phyloP scores from a whole-genome alignment of 1,140 invertebrate genomes.

The Heliconius eleuchia region DNA sequence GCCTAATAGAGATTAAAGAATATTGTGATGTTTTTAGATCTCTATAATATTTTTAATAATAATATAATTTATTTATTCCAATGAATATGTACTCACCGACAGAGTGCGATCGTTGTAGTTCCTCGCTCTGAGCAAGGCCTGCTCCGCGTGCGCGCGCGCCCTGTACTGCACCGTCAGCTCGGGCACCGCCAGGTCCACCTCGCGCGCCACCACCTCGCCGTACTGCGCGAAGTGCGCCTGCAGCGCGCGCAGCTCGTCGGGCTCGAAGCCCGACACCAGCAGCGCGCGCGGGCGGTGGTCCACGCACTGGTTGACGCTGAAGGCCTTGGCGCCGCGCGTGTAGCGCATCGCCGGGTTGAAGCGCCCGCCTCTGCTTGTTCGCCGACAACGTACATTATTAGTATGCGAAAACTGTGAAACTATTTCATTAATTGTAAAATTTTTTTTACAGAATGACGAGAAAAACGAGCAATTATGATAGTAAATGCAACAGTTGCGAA shows the following conservation, averaged over 20 bases:
- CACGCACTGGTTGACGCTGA: constrained; percentile 84
- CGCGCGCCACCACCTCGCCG: constrained; percentile 64
- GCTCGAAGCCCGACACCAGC: constrained; percentile 86
- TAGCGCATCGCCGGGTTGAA: constrained; percentile 57
- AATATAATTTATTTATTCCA: too few relatives aligned
- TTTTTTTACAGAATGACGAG: too few relatives aligned
- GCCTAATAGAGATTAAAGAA: too few relatives aligned
- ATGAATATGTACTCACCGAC: constrained; percentile 46
- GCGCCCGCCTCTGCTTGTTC: constrained; percentile 42
- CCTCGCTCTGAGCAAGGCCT: constrained; percentile 49
- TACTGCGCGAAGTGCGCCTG: constrained; percentile 67
- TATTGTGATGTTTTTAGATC: too few relatives aligned
- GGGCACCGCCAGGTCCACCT: constrained; percentile 67
- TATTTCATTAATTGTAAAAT: too few relatives aligned
- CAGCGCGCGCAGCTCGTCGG: constrained; percentile 62
- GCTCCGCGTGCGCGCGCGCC: constrained; percentile 58
- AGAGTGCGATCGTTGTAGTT: constrained; percentile 70
- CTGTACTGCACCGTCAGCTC: constrained; percentile 64
- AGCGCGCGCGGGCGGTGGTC: constrained; percentile 91
- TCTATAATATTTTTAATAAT: too few relatives aligned
- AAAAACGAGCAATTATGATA: too few relatives aligned
- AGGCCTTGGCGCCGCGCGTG: constrained; percentile 59
- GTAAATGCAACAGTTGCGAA: too few relatives aligned
- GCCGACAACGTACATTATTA: too few relatives aligned
- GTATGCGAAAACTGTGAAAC: too few relatives aligned